phyloP scores from a whole-genome alignment of 2,888 invertebrate species.

The Epistrophella euchroma region DNA sequence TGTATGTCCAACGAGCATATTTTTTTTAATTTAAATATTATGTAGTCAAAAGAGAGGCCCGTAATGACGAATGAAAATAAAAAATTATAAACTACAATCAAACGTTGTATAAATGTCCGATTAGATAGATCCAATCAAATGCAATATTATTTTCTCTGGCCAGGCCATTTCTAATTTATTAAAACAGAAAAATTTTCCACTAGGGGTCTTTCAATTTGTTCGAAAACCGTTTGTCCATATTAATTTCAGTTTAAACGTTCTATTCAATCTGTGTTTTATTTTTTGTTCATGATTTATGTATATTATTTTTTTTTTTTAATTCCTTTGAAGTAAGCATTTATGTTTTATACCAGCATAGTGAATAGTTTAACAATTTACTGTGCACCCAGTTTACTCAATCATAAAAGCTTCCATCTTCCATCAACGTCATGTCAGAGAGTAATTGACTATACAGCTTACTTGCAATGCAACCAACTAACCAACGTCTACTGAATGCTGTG shows the following conservation, averaged over 20 bases:
- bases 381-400: conserved; percentile 58
- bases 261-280: conserved; percentile 22
- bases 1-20: too few species aligned
- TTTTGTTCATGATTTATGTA: neutral
- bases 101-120: neutral
- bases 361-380: conserved; percentile 64
- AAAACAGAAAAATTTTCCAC: neutral
- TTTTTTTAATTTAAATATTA: too few species aligned
- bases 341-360: conserved; percentile 15
- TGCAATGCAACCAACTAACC: conserved; percentile 37
- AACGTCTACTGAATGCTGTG: conserved; percentile 14
- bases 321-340: conserved; percentile 32
- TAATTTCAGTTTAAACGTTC: conserved; percentile 31
- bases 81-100: neutral
- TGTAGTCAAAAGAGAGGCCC: too few species aligned
- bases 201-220: neutral
- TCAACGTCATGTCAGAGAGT: conserved; percentile 63
- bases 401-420: conserved; percentile 63
- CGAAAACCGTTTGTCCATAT: conserved; percentile 11
- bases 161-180: neutral
- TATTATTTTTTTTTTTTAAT: neutral
- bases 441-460: conserved; percentile 64
- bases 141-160: neutral
- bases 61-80: neutral
- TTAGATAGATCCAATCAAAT: neutral